phyloP scores from a whole-genome alignment of 1,140 invertebrate species.

The Leptoteleia sp. region DNA sequence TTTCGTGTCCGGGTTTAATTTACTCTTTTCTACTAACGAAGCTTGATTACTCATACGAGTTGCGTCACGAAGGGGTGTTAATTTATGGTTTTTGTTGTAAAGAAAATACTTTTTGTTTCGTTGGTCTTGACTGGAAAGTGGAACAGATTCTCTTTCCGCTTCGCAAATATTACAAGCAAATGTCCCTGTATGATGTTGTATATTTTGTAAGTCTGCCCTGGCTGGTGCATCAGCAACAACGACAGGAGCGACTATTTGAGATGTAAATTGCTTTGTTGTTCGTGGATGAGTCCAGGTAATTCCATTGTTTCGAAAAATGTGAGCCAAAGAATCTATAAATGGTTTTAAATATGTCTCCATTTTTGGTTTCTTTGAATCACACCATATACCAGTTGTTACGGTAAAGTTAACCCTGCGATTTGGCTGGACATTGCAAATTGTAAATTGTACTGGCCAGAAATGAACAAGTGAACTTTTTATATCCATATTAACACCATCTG shows the following conservation, averaged over 20 bases:
- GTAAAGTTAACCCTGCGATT: conserved; percentile 15
- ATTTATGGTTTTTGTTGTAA: conserved; percentile 16
- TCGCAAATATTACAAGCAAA: conserved; percentile 65
- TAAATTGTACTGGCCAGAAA: conserved; percentile 46
- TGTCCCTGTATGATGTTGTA: conserved; percentile 49
- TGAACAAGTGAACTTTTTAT: not conserved
- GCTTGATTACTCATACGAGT: conserved; percentile 5
- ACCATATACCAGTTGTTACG: conserved; percentile 27
- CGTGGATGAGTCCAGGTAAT: conserved; percentile 52
- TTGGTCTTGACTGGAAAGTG: too few species aligned
- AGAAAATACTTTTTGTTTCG: conserved; percentile 11
- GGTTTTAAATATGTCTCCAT: conserved; percentile 53
- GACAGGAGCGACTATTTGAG: conserved; percentile 59
- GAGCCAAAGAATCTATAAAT: conserved; percentile 27
- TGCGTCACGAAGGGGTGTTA: not conserved
- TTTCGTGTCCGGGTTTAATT: too few species aligned
- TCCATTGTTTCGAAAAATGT: conserved; percentile 50
- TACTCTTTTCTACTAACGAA: not conserved
- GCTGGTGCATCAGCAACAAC: conserved; percentile 59
- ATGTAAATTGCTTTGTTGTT: conserved; percentile 26
- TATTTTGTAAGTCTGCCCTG: conserved; percentile 64
- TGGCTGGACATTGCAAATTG: conserved; percentile 21
- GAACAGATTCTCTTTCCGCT: conserved; percentile 24
- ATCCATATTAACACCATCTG: conserved; percentile 23
- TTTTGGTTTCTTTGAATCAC: conserved; percentile 10